Base-by-base conservation (phyloP, 2,113 vertebrate genomes). In the Tor tambroides region DNA sequence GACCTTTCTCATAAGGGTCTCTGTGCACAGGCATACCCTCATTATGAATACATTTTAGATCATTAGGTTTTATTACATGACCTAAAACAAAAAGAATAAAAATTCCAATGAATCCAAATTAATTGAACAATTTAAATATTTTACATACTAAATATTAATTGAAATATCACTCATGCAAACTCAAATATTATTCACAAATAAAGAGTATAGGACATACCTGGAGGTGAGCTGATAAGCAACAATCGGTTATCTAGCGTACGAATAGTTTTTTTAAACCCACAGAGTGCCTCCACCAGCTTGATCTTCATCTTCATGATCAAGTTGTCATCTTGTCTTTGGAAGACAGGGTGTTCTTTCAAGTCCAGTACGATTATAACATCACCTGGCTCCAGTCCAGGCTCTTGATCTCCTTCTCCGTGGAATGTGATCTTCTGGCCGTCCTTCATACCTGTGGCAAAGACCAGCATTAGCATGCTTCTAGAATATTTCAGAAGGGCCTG, bases 341-440 rank as follows among this genome's bases (percentile, higher is more conserved):
- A 99, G 65, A 96, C 87, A 0, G 94, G 81, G 23, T 99, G 97
- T 1, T 99, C 96, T 92, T 96, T 98, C 91, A 98, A 96, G 91
- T 98, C 97, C 77, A 99, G 94, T 65, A 99, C 96, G 88, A 98
- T 97, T 43, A 99, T 91, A 32, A 99, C 96, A 89, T 99, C 97
- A 6, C 98, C 98, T 71, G 98, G 96, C 89, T 99, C 98, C 89
- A 99, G 91, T 86, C 97, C 97, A 17, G 98, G 98, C 85, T 99
- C 98, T 91, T 99, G 97, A 91, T 99, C 98, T 0, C 98, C 98
- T 93, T 99, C 98, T 83, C 98, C 98, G 4, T 95, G 94, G 91
- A 99, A 98, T 76, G 97, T 95, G 61, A 99, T 96, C 93, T 96
- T 99, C 91, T 99, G 98, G 32, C 97, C 96, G 65, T 99, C 97